These are phyloP conservation scores for Melangyna quadrimaculata DNA, from an alignment of 2,888 invertebrate genomes.

Conservation along the genomic window DNA sequence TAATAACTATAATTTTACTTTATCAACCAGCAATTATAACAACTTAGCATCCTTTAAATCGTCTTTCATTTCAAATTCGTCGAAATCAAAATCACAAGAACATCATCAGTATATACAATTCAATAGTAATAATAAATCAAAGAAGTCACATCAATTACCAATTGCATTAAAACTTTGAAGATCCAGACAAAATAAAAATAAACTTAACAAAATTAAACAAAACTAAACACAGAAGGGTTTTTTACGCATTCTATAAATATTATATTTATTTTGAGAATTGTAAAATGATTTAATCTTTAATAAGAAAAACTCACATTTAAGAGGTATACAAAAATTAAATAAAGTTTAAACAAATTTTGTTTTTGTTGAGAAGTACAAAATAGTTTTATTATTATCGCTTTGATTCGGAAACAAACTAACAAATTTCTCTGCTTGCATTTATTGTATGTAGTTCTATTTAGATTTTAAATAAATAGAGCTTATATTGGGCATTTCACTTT, in stretches of 20 bases:
- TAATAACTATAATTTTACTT: constrained; percentile 60
- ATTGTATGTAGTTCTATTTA: too few relatives aligned
- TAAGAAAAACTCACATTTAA: constrained; percentile 56
- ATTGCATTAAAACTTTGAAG: constrained; percentile 54
- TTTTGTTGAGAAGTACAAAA: constrained; percentile 70
- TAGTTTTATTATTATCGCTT: neutral
- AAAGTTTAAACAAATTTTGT: constrained; percentile 69
- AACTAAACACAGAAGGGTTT: constrained; percentile 40
- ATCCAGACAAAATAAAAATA: constrained; percentile 33
- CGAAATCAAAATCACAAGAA: constrained; percentile 45
- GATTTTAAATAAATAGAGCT: too few relatives aligned
- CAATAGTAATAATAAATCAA: constrained; percentile 39
- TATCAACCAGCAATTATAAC: constrained; percentile 60
- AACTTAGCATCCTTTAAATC: constrained; percentile 57
- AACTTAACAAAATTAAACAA: constrained; percentile 1
- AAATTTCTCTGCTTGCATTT: too few relatives aligned
- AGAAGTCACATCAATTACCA: constrained; percentile 51
- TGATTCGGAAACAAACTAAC: too few relatives aligned
- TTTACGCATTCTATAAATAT: constrained; percentile 64
- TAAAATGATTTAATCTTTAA: constrained; percentile 56
- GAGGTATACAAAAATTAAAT: constrained; percentile 68
- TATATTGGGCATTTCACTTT: too few relatives aligned
- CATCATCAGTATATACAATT: constrained; percentile 55
- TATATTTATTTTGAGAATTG: constrained; percentile 59
- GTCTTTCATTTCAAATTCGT: constrained; percentile 55